Conservation (phyloP, 1,140 invertebrate genomes). For the Lordiphosa mommai region DNA sequence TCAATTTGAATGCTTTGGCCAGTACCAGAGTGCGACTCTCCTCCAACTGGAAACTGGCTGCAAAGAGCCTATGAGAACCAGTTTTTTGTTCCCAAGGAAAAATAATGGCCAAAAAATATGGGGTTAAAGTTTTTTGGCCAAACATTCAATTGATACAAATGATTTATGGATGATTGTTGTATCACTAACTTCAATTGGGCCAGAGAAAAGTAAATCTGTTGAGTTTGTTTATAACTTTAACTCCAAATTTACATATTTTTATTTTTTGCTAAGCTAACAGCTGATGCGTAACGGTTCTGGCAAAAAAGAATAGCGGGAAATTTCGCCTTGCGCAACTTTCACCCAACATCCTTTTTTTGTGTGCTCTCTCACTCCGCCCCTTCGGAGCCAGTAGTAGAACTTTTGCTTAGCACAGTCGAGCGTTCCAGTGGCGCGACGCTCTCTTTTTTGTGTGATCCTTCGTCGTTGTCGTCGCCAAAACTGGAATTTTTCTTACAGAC, state of each 20-base stretch:
- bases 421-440: constrained; percentile 6
- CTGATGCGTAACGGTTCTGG: constrained; percentile 38
- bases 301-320: constrained; percentile 36
- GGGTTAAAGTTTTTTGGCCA: constrained; percentile 12
- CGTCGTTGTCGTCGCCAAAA: too few species aligned
- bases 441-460: neutral
- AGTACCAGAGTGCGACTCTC: constrained; percentile 30
- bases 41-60: constrained; percentile 26
- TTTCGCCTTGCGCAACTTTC: constrained; percentile 42
- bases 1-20: constrained; percentile 29
- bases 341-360: neutral
- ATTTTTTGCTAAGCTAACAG: constrained; percentile 11
- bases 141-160: neutral
- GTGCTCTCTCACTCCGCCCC: constrained; percentile 3
- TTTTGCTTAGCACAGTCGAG: too few species aligned
- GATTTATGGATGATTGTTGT: neutral
- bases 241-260: neutral
- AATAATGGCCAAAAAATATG: constrained; percentile 19
- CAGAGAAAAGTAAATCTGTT: too few species aligned
- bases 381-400: too few species aligned
- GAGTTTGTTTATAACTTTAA: too few species aligned
- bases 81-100: constrained; percentile 8
- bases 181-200: too few species aligned
- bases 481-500: constrained; percentile 10
- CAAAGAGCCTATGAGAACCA: constrained; percentile 13